Conservation (phyloP, 2,888 invertebrate species). For the Cistogaster globosa region DNA sequence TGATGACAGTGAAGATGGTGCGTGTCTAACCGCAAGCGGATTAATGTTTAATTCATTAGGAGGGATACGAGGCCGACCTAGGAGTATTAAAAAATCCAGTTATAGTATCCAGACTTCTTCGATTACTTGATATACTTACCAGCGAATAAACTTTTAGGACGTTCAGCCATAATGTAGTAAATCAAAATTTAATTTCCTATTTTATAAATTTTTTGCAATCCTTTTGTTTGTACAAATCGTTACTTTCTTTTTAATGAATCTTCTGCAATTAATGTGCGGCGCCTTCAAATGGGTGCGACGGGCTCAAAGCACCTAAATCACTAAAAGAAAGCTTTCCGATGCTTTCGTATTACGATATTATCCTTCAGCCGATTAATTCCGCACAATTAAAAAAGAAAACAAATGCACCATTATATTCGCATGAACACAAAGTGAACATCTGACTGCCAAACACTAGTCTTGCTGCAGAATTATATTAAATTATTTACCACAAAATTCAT, state of each 20-base stretch:
- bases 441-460: conserved; percentile 22
- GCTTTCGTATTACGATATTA: conserved; percentile 29
- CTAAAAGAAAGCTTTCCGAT: conserved; percentile 7
- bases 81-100: conserved; percentile 25
- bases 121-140: conserved; percentile 73
- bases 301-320: not conserved
- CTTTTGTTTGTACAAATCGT: not conserved
- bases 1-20: conserved; percentile 78
- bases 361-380: conserved; percentile 51
- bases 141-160: conserved; percentile 82
- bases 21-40: conserved; percentile 78
- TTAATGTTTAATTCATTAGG: conserved; percentile 81
- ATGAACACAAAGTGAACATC: conserved; percentile 23
- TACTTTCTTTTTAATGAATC: not conserved
- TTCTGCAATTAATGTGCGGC: not conserved
- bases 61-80: conserved; percentile 79
- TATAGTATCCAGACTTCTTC: not conserved
- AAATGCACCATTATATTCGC: conserved; percentile 37
- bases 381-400: conserved; percentile 59
- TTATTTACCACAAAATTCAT: conserved; percentile 4
- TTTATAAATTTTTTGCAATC: not conserved
- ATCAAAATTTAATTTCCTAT: not conserved
- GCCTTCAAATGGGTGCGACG: conserved; percentile 13
- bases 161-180: conserved; percentile 78
- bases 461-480: not conserved